Evolutionary conservation across 1,140 invertebrate species (phyloP).

Genomic region (Rhagoletis pomonella): DNA sequence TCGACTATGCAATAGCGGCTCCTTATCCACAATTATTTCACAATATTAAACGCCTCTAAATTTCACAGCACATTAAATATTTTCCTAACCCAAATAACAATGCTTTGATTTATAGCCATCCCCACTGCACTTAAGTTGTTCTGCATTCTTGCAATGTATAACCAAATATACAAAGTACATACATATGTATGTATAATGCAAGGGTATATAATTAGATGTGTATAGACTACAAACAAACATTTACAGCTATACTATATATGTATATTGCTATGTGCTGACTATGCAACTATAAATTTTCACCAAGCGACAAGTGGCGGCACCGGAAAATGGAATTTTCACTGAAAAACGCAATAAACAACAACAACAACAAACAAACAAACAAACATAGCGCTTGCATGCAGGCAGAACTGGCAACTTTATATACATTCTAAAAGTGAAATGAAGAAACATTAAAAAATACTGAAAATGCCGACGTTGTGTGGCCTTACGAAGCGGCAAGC

Average conservation of each 20-base stretch:
- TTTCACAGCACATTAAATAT: constrained; percentile 44
- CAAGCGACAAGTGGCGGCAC: not conserved
- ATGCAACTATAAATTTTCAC: constrained; percentile 15
- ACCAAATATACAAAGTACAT: not conserved
- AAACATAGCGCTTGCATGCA: not conserved
- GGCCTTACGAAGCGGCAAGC: not conserved
- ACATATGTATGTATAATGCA: not conserved
- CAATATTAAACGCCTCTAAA: constrained; percentile 3
- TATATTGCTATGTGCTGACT: not conserved
- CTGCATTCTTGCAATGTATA: not conserved
- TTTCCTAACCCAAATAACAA: constrained; percentile 32
- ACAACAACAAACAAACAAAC: not conserved
- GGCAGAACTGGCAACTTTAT: not conserved
- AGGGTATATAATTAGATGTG: not conserved
- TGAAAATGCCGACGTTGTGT: not conserved
- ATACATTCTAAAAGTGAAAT: constrained; percentile 23
- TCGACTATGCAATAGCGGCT: not conserved
- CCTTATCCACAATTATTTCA: not conserved
- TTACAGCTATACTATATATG: not conserved
- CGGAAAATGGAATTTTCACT: not conserved
- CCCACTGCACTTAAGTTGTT: not conserved
- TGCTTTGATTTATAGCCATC: constrained; percentile 2
- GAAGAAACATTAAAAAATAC: constrained; percentile 19
- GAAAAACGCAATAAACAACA: constrained; percentile 5
- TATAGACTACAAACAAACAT: not conserved